Evolutionary conservation across 1,140 invertebrate genomes (phyloP).

Genomic region (Anoplophora glabripennis): DNA sequence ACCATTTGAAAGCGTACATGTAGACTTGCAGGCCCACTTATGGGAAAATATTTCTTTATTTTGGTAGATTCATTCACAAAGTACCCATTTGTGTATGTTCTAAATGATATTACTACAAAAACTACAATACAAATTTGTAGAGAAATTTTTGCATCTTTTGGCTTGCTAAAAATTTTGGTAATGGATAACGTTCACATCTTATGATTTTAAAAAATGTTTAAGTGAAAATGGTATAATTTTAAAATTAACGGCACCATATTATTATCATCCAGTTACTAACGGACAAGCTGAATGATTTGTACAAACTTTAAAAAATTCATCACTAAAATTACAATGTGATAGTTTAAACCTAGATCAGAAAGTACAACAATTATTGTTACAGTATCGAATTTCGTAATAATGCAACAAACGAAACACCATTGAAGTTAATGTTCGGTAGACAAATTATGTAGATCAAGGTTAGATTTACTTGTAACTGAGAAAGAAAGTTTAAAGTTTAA

Average conservation of each 20-base stretch:
- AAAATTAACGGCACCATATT: neutral
- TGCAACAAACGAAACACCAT: no score
- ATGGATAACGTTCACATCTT: slow-evolving; percentile 23
- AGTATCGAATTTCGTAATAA: no score
- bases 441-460: no score
- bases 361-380: no score
- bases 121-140: slow-evolving; percentile 14
- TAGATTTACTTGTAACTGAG: no score
- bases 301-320: no score
- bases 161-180: slow-evolving; percentile 13
- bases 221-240: slow-evolving; percentile 3
- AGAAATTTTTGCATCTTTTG: slow-evolving; percentile 17
- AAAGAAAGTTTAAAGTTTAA: no score
- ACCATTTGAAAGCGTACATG: neutral
- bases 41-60: slow-evolving; percentile 28
- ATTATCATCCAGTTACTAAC: slow-evolving; percentile 5
- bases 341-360: no score
- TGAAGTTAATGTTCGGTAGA: no score
- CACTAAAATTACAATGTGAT: no score
- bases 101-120: slow-evolving; percentile 23
- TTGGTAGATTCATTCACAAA: slow-evolving; percentile 38
- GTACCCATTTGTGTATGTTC: slow-evolving; percentile 35
- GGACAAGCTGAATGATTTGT: slow-evolving; percentile 11
- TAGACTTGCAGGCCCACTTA: slow-evolving; percentile 32
- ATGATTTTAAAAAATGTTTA: slow-evolving; percentile 24